These are phyloP conservation scores for Cathartes aura DNA, from an alignment of 2,113 vertebrate species.

Conservation along the genomic window DNA sequence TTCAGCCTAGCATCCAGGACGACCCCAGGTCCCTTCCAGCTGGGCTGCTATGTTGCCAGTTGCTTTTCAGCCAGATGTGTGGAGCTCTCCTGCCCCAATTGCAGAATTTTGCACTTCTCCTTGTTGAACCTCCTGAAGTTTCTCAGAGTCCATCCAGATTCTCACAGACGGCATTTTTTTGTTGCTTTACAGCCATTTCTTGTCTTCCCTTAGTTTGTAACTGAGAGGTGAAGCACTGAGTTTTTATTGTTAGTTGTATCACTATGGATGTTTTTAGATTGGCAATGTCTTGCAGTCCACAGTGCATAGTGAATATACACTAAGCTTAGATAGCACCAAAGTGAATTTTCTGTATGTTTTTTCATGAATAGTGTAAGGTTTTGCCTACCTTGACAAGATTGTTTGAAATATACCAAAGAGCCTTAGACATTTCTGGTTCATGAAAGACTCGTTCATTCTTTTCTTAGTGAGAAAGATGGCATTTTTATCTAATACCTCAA, in stretches of 20 bases:
- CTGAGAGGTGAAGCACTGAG: background rate
- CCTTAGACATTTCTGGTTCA: background rate
- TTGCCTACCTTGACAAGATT: background rate
- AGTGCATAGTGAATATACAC: background rate
- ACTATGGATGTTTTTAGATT: background rate
- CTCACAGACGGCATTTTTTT: background rate
- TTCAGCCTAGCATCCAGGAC: background rate
- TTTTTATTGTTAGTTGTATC: background rate
- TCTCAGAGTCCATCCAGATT: background rate
- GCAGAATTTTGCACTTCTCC: background rate
- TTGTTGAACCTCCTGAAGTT: background rate
- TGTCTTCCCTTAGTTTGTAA: background rate
- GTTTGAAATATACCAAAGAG: background rate
- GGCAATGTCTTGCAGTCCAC: background rate
- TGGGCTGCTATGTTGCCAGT: background rate
- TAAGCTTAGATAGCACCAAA: background rate
- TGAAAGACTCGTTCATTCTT: background rate
- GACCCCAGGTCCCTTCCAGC: background rate
- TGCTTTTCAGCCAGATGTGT: background rate
- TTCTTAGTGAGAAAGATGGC: background rate
- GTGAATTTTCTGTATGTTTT: background rate
- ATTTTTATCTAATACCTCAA: constrained; percentile 9
- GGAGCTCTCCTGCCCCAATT: background rate
- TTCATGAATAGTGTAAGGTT: background rate
- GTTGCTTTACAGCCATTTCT: background rate